Evolutionary conservation across 2,113 vertebrate genomes (phyloP), one percentile per base, ranked within the genome.

Genomic region (Struthio camelus): DNA sequence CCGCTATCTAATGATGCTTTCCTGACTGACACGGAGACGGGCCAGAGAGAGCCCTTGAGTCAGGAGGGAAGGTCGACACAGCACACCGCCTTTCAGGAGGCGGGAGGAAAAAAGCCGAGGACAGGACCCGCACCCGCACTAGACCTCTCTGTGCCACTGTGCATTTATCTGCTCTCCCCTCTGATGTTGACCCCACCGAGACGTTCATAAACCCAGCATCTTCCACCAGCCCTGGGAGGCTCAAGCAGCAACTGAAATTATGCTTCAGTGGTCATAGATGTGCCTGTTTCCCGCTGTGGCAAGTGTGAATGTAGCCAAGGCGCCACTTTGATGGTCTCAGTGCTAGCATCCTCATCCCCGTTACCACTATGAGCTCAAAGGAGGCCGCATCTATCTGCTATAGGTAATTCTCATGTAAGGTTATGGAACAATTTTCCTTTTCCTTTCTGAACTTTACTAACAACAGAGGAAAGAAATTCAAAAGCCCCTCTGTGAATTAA

Each of bases 11-110:
- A 90, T 91, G 93, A 93, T 78, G 86, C 54, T 77, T 84, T 91
- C 46, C 90, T 67, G 72, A 82, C 83, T 89, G 93, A 80, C 80
- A 42, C 16, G 46, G 28, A 54, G 46, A 54, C 17, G 46, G 11
- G 85, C 56, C 58, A 62, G 65, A 70, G 80, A 72, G 44, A 96
- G 93, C 71, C 93, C 88, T 96, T 95, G 84, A 80, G 76, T 86
- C n/a, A 13, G 54, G 80, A 90, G 53, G 23, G 87, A 97, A 97
- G 91, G 94, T 95, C 94, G 95, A 62, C n/a, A 42, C 2, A 6
- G 77, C 25, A 20, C 24, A 23, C 12, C 27, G 40, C 34, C 24
- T 90, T 73, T 36, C n/a, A 75, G 64, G 44, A 65, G 64, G 38
- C 14, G 40, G 48, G 23, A 22, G 32, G 7, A 9, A 50, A 71